Conservation (phyloP, 2,113 vertebrate species). For the Rhegmatorhina hoffmannsi region DNA sequence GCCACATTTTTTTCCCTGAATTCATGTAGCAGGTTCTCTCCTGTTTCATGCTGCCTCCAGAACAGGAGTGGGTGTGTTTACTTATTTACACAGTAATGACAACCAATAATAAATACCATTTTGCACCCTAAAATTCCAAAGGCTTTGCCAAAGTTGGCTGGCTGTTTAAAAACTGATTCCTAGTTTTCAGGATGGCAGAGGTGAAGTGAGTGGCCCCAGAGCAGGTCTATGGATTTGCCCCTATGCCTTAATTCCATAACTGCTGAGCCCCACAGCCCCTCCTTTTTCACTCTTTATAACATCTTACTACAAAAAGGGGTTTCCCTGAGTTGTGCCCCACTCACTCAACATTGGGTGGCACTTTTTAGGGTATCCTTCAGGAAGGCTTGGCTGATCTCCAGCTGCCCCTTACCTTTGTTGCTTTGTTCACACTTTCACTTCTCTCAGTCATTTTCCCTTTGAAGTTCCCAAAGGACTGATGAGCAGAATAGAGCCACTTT, state of each 20-base stretch:
- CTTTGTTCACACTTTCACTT: not conserved
- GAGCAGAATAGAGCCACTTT: not conserved
- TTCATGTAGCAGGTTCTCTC: not conserved
- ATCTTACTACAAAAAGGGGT: not conserved
- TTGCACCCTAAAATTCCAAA: constrained; percentile 21
- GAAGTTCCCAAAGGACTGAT: not conserved
- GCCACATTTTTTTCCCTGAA: not conserved
- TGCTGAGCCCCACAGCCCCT: not conserved
- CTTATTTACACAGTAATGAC: constrained; percentile 9
- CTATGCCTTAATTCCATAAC: not conserved
- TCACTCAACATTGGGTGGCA: not conserved
- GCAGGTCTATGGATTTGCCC: not conserved
- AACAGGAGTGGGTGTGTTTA: constrained; percentile 29
- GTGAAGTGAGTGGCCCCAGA: not conserved
- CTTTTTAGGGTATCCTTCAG: not conserved
- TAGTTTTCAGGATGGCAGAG: not conserved
- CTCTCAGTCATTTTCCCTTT: not conserved
- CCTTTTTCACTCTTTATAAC: not conserved
- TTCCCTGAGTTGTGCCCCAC: not conserved
- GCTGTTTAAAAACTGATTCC: not conserved
- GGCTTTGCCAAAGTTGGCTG: not conserved
- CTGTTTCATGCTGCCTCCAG: not conserved
- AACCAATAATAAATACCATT: not conserved
- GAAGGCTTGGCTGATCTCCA: constrained; percentile 7
- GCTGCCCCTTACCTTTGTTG: not conserved